Conservation (phyloP, 1,140 invertebrate genomes). For the Drosophila mojavensis region DNA sequence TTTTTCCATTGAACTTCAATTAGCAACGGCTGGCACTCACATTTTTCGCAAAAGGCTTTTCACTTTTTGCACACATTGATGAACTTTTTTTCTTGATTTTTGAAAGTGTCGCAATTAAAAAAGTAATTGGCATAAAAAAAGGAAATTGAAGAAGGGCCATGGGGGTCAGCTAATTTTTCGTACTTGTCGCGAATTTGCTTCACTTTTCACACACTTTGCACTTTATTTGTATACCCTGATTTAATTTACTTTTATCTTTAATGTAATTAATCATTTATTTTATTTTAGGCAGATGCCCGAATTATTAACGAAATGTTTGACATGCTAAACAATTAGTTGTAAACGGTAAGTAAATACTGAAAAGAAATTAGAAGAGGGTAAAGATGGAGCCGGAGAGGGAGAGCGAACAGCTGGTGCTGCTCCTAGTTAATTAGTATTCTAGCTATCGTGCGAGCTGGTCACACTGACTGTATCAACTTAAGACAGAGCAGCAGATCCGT, state of each 20-base stretch:
- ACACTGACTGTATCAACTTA: not conserved
- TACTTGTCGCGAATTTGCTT: slow-evolving; percentile 10
- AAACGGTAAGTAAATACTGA: slow-evolving; percentile 33
- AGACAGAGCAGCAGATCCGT: not conserved
- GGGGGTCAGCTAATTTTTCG: slow-evolving; percentile 16
- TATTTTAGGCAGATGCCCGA: slow-evolving; percentile 12
- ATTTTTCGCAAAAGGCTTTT: slow-evolving; percentile 47
- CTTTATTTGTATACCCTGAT: not conserved
- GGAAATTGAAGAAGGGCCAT: slow-evolving; percentile 16
- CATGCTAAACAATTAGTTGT: slow-evolving; percentile 20
- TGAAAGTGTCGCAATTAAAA: slow-evolving; percentile 75
- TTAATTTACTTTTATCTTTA: not conserved
- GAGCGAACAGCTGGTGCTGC: not conserved
- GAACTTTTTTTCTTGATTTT: slow-evolving; percentile 22
- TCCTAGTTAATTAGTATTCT: not conserved
- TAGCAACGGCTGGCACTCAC: slow-evolving; percentile 48
- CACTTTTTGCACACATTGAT: slow-evolving; percentile 36
- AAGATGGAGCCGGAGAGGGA: not conserved
- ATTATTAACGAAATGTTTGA: slow-evolving; percentile 24
- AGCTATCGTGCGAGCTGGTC: not conserved
- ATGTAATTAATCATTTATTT: slow-evolving; percentile 23
- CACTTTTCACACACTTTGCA: not conserved
- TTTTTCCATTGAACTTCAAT: slow-evolving; percentile 69
- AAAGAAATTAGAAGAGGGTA: not conserved
- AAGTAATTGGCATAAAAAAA: slow-evolving; percentile 55